phyloP scores from a whole-genome alignment of 2,888 invertebrate species.

The Erebia palarica region DNA sequence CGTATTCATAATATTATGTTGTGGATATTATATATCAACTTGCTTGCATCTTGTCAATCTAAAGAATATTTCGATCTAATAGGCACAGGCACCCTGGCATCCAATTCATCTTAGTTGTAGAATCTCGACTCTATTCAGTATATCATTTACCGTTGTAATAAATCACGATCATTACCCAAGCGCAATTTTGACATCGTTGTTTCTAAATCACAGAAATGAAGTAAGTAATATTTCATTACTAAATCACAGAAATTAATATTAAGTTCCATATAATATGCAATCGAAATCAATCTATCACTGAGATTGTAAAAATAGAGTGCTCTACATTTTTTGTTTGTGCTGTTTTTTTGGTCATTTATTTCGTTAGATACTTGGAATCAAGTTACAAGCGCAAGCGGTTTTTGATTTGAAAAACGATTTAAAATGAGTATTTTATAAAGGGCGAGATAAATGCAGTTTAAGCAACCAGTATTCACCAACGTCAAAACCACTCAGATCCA shows the following conservation, averaged over 20 bases:
- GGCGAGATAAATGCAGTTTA: no score
- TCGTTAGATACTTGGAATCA: slow-evolving; percentile 13
- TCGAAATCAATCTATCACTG: slow-evolving; percentile 11
- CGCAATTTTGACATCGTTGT: neutral
- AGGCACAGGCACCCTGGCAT: no score
- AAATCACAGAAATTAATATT: neutral
- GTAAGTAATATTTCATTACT: neutral
- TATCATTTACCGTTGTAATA: neutral
- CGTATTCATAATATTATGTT: no score
- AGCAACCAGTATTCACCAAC: no score
- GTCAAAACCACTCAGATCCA: no score
- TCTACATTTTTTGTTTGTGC: slow-evolving; percentile 51
- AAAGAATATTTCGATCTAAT: no score
- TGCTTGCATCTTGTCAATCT: no score
- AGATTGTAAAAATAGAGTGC: slow-evolving; percentile 36
- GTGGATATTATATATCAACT: no score
- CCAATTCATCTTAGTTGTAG: no score
- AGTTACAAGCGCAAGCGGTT: slow-evolving; percentile 6
- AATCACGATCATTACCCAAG: neutral
- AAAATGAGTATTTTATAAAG: neutral
- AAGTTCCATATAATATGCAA: slow-evolving; percentile 8
- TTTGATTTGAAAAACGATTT: neutral
- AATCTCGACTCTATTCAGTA: no score
- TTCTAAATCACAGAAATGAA: neutral
- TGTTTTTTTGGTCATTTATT: slow-evolving; percentile 39